These are phyloP conservation scores for Choristoneura rosaceana DNA, from an alignment of 2,888 invertebrate species.

Conservation along the genomic window DNA sequence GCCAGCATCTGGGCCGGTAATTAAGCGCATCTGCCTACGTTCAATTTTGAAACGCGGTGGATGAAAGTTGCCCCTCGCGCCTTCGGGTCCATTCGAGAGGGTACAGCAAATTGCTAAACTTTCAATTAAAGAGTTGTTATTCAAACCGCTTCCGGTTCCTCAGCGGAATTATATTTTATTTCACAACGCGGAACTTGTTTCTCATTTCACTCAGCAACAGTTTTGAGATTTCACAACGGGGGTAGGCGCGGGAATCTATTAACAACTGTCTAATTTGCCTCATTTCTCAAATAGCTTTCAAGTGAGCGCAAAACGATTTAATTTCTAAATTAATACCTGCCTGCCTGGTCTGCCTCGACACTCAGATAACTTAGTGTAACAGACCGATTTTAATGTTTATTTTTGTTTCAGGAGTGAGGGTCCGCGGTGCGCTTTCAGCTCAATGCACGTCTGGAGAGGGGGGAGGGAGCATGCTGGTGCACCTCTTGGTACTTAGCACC, in stretches of 20 bases:
- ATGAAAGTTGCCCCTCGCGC: constrained; percentile 77
- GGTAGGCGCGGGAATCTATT: constrained; percentile 64
- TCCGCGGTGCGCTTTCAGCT: constrained; percentile 64
- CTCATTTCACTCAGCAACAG: constrained; percentile 67
- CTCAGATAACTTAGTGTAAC: neutral
- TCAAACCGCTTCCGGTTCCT: constrained; percentile 79
- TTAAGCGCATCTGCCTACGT: constrained; percentile 85
- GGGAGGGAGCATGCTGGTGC: constrained; percentile 81
- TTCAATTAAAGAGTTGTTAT: constrained; percentile 86
- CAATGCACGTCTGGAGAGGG: constrained; percentile 75
- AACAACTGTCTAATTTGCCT: constrained; percentile 64
- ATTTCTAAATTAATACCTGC: constrained; percentile 19
- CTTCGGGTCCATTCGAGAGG: constrained; percentile 82
- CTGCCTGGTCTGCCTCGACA: no score
- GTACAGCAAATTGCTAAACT: constrained; percentile 85
- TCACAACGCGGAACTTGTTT: constrained; percentile 75
- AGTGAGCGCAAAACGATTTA: constrained; percentile 4
- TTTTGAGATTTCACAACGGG: constrained; percentile 68
- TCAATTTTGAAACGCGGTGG: constrained; percentile 84
- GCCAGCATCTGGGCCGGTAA: constrained; percentile 81
- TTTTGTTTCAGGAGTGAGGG: constrained; percentile 65
- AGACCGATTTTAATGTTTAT: neutral
- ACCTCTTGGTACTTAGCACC: constrained; percentile 82
- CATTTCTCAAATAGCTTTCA: constrained; percentile 51
- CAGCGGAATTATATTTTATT: constrained; percentile 82